phyloP scores from a whole-genome alignment of 2,888 invertebrate genomes.

The Eupithecia tripunctaria region DNA sequence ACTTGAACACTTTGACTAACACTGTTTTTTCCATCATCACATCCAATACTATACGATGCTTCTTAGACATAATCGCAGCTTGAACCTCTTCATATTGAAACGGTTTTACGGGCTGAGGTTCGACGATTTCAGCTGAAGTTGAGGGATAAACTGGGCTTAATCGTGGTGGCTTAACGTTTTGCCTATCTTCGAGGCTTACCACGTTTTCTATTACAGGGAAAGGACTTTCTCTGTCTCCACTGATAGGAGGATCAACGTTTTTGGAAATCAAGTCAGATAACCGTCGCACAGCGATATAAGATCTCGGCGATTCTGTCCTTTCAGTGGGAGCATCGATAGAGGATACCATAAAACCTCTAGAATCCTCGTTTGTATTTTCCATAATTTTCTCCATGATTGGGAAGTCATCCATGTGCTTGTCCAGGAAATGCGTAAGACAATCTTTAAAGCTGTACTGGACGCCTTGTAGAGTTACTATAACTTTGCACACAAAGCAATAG shows the following conservation, averaged over 20 bases:
- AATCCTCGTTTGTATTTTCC: conserved; percentile 37
- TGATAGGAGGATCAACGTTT: conserved; percentile 25
- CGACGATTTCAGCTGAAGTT: conserved; percentile 37
- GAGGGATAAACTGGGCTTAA: conserved; percentile 50
- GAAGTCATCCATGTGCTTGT: conserved; percentile 75
- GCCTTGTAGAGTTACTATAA: conserved; percentile 73
- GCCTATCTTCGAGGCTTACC: conserved; percentile 73
- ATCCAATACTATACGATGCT: conserved; percentile 72
- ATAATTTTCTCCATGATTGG: conserved; percentile 57
- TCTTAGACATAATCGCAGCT: conserved; percentile 65
- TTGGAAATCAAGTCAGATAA: conserved; percentile 68
- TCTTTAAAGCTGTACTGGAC: conserved; percentile 63
- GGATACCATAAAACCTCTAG: conserved; percentile 17
- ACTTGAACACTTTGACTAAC: conserved; percentile 75
- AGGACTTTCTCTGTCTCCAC: conserved; percentile 37
- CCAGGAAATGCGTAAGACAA: conserved; percentile 73
- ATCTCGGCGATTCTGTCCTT: conserved; percentile 43
- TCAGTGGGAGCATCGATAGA: conserved; percentile 32
- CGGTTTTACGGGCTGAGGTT: conserved; percentile 40
- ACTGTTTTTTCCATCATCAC: conserved; percentile 78
- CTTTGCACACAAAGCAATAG: conserved; percentile 80
- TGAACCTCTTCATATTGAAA: conserved; percentile 70
- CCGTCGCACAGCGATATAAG: conserved; percentile 72
- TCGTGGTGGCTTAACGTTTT: conserved; percentile 43
- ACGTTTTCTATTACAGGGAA: conserved; percentile 82